Conservation (phyloP, 1,140 invertebrate genomes). For the Magallana ariakensis region DNA sequence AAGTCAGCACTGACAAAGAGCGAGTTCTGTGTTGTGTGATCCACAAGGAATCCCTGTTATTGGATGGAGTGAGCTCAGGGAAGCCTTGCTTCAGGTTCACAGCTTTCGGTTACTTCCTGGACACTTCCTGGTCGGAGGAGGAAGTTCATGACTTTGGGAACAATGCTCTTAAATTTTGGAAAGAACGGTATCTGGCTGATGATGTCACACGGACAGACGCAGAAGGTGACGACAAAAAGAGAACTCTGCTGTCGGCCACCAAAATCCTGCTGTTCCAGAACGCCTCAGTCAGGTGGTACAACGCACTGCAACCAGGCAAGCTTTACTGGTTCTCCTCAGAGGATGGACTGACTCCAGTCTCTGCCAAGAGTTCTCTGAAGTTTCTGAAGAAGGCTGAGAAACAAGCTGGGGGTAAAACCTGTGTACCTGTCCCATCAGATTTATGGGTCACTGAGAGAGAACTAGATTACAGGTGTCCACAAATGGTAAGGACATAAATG, state of each 20-base stretch:
- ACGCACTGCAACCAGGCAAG: background rate
- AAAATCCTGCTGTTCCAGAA: background rate
- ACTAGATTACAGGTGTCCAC: background rate
- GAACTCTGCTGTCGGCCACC: background rate
- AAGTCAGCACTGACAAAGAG: background rate
- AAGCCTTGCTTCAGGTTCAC: background rate
- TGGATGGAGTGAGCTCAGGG: background rate
- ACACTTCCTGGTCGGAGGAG: background rate
- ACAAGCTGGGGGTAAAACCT: background rate
- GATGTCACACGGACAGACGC: background rate
- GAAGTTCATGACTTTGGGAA: background rate
- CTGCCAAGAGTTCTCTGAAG: background rate
- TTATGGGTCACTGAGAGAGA: background rate
- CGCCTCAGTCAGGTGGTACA: background rate
- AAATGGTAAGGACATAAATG: background rate
- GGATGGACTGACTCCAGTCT: background rate
- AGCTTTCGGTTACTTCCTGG: background rate
- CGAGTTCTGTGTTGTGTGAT: conserved; percentile 2
- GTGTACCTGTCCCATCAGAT: background rate
- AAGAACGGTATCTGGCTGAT: background rate
- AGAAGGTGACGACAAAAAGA: background rate
- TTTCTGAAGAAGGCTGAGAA: background rate
- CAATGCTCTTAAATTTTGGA: background rate
- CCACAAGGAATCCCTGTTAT: background rate
- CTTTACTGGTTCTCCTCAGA: background rate